Conservation (phyloP, 2,113 vertebrate species). For the Pteronura brasiliensis region DNA sequence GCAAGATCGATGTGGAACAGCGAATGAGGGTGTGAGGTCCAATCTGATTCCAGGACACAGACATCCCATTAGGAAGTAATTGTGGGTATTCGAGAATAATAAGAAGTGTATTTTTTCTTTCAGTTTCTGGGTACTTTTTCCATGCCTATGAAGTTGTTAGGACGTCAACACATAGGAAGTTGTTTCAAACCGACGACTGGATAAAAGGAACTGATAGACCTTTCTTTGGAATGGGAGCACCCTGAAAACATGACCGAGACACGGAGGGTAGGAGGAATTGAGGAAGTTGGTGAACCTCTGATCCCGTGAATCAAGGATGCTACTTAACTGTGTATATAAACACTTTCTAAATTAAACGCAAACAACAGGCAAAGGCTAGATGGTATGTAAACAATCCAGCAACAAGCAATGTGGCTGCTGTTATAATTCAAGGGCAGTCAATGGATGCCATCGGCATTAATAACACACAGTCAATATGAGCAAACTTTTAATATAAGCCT, state of each 20-base stretch:
- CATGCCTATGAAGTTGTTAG: background rate
- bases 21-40: background rate
- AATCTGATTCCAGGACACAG: background rate
- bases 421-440: slow-evolving; percentile 90
- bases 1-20: background rate
- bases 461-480: slow-evolving; percentile 87
- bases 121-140: background rate
- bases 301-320: background rate
- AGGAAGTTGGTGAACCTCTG: background rate
- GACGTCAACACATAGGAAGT: background rate
- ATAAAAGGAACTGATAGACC: background rate
- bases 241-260: background rate
- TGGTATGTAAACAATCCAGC: slow-evolving; percentile 58
- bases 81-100: background rate
- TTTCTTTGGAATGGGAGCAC: background rate
- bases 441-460: slow-evolving; percentile 88
- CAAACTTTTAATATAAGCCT: slow-evolving; percentile 85
- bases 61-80: background rate
- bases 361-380: slow-evolving; percentile 60
- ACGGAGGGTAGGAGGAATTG: fast-evolving
- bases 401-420: slow-evolving; percentile 73
- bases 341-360: slow-evolving; percentile 59
- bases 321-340: slow-evolving; percentile 14
- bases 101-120: background rate
- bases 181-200: background rate